These are phyloP conservation scores for Trichechus manatus DNA, from an alignment of 2,113 vertebrate species.

Conservation along the genomic window DNA sequence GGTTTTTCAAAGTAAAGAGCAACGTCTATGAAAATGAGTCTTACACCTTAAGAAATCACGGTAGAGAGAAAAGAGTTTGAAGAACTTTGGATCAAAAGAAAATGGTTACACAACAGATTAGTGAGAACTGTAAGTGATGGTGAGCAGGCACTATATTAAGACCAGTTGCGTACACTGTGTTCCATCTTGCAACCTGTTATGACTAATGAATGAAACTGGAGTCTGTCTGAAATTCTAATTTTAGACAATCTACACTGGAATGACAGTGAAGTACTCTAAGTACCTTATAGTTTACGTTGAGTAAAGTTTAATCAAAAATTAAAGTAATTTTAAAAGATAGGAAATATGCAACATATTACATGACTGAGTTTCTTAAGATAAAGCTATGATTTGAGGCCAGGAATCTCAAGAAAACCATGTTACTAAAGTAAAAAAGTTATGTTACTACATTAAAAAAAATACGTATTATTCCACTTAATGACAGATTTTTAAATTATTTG, in stretches of 20 bases:
- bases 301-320: neutral
- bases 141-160: neutral
- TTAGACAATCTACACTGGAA: neutral
- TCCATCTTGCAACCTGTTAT: neutral
- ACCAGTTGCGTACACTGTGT: neutral
- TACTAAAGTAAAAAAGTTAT: neutral
- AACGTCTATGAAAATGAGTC: neutral
- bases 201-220: neutral
- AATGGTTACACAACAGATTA: neutral
- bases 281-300: neutral
- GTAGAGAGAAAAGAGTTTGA: neutral
- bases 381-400: neutral
- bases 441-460: neutral
- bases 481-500: neutral
- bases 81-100: conserved; percentile 23
- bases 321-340: neutral
- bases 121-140: neutral
- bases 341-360: conserved; percentile 21
- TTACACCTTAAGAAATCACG: neutral
- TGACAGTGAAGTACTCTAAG: neutral
- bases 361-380: conserved; percentile 1
- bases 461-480: neutral
- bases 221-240: conserved; percentile 16
- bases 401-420: conserved; percentile 25
- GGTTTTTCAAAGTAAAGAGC: conserved; percentile 28